These are phyloP conservation scores for Pentamera pediparva DNA, from an alignment of 53 echinoderm and acorn worm species.

Conservation along the genomic window DNA sequence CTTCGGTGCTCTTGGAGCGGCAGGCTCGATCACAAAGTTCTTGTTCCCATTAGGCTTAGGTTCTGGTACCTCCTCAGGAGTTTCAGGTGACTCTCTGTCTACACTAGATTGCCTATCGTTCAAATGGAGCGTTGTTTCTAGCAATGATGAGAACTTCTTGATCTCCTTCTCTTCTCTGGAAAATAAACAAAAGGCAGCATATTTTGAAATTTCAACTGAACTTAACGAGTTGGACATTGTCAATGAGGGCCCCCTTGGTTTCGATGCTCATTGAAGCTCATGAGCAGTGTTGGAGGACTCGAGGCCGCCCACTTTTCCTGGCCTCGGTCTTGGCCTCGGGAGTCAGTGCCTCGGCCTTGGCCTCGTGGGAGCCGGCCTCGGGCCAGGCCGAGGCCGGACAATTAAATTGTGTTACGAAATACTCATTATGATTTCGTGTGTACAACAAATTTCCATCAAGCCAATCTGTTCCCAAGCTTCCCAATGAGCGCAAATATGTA, in stretches of 20 bases:
- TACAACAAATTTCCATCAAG: too few relatives aligned
- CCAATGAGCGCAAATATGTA: too few relatives aligned
- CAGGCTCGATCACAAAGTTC: slow-evolving; percentile 74
- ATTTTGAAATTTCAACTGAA: background rate
- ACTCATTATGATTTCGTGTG: too few relatives aligned
- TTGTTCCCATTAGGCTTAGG: background rate
- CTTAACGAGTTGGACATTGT: background rate
- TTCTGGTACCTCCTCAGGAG: background rate
- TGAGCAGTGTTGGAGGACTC: too few relatives aligned
- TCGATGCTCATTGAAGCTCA: background rate
- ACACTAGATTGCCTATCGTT: slow-evolving; percentile 46
- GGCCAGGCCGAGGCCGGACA: too few relatives aligned
- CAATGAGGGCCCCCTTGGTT: background rate
- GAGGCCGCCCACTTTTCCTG: too few relatives aligned
- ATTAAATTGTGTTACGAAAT: too few relatives aligned
- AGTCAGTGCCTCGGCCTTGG: too few relatives aligned
- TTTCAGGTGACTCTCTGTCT: slow-evolving; percentile 39
- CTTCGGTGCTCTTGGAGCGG: slow-evolving; percentile 92
- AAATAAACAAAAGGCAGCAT: background rate
- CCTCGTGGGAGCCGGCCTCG: too few relatives aligned
- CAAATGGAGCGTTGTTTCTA: slow-evolving; percentile 78
- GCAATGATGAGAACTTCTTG: slow-evolving; percentile 74
- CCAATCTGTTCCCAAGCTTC: too few relatives aligned
- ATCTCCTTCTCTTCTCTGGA: slow-evolving; percentile 81
- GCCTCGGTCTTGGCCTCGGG: too few relatives aligned